Evolutionary conservation across 2,113 vertebrate genomes (phyloP).

Genomic region (Oryctolagus cuniculus): mOryCun1.1 NC_091442.1:60882501-60883000

Average conservation of each 20-base stretch:
- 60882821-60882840: neutral
- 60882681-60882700: neutral
- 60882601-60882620: neutral
- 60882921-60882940: neutral
- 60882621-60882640: neutral
- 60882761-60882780: neutral
- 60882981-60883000: neutral
- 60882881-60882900: constrained; percentile 1
- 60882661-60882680: neutral
- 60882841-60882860: constrained; percentile 4
- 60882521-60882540: neutral
- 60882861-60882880: neutral
- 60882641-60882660: neutral
- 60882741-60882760: constrained; percentile 35
- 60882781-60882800: neutral
- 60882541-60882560: neutral
- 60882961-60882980: neutral
- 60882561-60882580: neutral
- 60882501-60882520: neutral
- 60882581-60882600: constrained; percentile 26
- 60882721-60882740: neutral
- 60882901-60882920: neutral
- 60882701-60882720: neutral
- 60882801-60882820: neutral
- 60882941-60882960: neutral